phyloP scores from a whole-genome alignment of 2,113 vertebrate genomes.

The Ictidomys tridecemlineatus region DNA sequence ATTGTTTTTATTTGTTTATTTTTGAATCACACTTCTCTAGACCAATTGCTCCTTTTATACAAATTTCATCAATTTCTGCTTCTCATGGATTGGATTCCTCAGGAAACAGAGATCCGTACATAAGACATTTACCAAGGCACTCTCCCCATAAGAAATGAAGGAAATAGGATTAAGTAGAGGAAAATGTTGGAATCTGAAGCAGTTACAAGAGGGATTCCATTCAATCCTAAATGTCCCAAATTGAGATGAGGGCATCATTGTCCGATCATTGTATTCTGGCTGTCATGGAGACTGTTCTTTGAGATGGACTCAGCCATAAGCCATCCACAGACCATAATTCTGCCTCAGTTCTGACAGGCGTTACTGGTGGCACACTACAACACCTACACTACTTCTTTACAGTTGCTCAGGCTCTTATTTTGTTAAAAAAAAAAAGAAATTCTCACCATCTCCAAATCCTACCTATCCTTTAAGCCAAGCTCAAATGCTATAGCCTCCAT shows the following conservation, averaged over 20 bases:
- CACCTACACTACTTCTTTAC: neutral
- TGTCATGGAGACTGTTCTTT: neutral
- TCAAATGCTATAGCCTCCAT: neutral
- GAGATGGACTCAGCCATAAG: neutral
- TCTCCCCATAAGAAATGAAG: neutral
- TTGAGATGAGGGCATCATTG: neutral
- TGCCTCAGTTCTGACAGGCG: neutral
- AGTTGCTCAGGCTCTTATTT: slow-evolving; percentile 6
- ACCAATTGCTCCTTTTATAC: neutral
- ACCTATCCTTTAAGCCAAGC: neutral
- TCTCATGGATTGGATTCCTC: neutral
- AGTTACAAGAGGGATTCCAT: neutral
- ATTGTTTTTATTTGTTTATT: neutral
- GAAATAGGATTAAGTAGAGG: neutral
- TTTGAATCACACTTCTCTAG: neutral
- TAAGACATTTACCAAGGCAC: neutral
- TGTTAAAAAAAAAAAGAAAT: neutral
- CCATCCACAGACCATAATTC: neutral
- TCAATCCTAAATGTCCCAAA: neutral
- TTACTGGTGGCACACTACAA: neutral
- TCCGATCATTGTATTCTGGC: neutral
- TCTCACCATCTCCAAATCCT: neutral
- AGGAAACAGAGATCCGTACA: neutral
- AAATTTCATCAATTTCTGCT: neutral
- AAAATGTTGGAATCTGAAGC: neutral